phyloP scores from a whole-genome alignment of 2,113 vertebrate genomes.

The Takifugu bimaculatus region DNA sequence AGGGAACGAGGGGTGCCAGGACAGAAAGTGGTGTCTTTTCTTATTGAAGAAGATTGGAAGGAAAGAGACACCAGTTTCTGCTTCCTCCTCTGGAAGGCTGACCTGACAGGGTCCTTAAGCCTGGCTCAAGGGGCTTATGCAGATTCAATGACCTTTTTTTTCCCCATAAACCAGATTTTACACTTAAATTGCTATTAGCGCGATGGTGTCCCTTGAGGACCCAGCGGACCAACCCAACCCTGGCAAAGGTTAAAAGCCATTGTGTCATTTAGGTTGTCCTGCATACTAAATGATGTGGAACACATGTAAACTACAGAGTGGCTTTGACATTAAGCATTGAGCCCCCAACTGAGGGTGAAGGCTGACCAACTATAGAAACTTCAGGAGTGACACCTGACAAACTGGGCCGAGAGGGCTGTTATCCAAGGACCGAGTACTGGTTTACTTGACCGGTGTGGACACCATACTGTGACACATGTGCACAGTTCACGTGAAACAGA shows the following conservation, averaged over 20 bases:
- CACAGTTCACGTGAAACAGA: no score
- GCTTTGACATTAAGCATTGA: slow-evolving; percentile 37
- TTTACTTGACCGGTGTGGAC: no score
- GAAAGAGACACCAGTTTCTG: slow-evolving; percentile 44
- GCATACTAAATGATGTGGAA: slow-evolving; percentile 79
- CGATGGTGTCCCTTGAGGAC: slow-evolving; percentile 76
- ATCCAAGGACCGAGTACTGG: no score
- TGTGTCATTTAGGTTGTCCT: slow-evolving; percentile 76
- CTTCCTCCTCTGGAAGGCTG: slow-evolving; percentile 76
- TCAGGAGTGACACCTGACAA: slow-evolving; percentile 31
- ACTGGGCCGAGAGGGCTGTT: slow-evolving; percentile 11
- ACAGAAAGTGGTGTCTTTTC: slow-evolving; percentile 17
- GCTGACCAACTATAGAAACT: neutral
- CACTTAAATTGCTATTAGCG: slow-evolving; percentile 95
- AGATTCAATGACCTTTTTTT: slow-evolving; percentile 91
- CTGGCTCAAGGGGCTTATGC: slow-evolving; percentile 88
- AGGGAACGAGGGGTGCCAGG: slow-evolving; percentile 8
- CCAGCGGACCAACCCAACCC: slow-evolving; percentile 67
- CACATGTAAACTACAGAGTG: slow-evolving; percentile 73
- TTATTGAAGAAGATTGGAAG: slow-evolving; percentile 22
- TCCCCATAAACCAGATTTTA: slow-evolving; percentile 89
- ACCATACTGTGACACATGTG: no score
- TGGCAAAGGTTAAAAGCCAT: slow-evolving; percentile 83
- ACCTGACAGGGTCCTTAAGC: slow-evolving; percentile 85
- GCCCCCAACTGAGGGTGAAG: slow-evolving; percentile 30